Conservation (phyloP, 2,113 vertebrate genomes). For the Corythaixoides concolor region DNA sequence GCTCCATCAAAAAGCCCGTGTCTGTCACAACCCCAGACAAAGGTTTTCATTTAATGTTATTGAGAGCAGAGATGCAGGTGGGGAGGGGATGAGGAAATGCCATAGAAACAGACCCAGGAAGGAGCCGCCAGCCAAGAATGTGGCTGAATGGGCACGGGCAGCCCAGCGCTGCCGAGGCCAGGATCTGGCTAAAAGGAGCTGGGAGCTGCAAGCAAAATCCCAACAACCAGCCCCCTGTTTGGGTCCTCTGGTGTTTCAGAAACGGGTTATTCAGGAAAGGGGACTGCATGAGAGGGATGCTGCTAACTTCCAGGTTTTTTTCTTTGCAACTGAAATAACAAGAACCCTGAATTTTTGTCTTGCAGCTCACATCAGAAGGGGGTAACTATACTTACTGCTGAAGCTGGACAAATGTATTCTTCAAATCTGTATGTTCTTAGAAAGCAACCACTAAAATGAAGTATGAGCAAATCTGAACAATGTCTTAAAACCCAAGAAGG, state of each 20-base stretch:
- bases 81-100: background rate
- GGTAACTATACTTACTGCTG: background rate
- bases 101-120: constrained; percentile 30
- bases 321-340: background rate
- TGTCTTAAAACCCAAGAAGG: background rate
- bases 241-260: background rate
- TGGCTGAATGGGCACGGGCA: background rate
- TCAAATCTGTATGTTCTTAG: background rate
- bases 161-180: rapidly evolving
- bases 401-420: background rate
- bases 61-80: background rate
- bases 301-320: background rate
- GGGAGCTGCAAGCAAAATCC: background rate
- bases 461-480: background rate
- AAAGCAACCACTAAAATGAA: background rate
- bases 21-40: background rate
- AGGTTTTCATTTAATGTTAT: background rate
- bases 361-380: background rate
- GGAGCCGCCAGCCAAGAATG: background rate
- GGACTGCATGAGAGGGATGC: background rate
- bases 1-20: background rate
- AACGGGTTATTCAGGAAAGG: background rate
- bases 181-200: background rate
- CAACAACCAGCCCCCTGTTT: constrained; percentile 2
- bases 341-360: background rate